Conservation (phyloP, 2,797 vertebrate genomes). For the Aythya fuligula region DNA sequence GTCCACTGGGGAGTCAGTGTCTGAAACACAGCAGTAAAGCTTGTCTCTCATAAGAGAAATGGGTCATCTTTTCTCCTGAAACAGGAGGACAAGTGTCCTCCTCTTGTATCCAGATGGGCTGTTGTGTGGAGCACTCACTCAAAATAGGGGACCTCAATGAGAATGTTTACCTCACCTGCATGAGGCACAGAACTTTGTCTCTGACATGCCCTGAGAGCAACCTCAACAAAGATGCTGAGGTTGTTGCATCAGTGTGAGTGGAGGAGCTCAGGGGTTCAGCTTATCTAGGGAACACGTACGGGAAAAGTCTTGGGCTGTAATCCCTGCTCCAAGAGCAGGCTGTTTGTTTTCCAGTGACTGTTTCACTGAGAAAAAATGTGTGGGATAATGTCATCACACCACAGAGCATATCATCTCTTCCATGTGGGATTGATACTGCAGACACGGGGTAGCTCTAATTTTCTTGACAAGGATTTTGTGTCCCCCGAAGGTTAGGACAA, state of each 20-base stretch:
- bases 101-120: background rate
- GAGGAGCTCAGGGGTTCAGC: background rate
- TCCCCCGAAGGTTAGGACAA: background rate
- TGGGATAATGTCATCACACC: background rate
- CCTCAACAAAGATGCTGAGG: background rate
- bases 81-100: background rate
- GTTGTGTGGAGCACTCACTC: background rate
- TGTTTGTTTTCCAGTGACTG: too few species aligned
- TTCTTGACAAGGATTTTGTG: background rate
- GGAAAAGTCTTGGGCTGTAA: too few species aligned
- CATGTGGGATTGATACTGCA: background rate
- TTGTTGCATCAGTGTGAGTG: background rate
- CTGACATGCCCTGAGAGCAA: background rate
- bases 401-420: background rate
- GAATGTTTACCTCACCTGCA: background rate
- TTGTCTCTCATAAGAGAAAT: background rate
- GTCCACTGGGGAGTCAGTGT: background rate
- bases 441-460: background rate
- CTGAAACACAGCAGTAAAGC: background rate
- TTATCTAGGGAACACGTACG: too few species aligned
- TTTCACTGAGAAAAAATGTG: background rate
- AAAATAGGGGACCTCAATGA: background rate
- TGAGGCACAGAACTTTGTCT: background rate
- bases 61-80: background rate
- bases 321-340: too few species aligned